Percentiles rank a stretch among this genome's conserved stretches.
Evolutionary conservation across 2,888 invertebrate genomes (phyloP).

Genomic region (Hyposoter dolosus): DNA sequence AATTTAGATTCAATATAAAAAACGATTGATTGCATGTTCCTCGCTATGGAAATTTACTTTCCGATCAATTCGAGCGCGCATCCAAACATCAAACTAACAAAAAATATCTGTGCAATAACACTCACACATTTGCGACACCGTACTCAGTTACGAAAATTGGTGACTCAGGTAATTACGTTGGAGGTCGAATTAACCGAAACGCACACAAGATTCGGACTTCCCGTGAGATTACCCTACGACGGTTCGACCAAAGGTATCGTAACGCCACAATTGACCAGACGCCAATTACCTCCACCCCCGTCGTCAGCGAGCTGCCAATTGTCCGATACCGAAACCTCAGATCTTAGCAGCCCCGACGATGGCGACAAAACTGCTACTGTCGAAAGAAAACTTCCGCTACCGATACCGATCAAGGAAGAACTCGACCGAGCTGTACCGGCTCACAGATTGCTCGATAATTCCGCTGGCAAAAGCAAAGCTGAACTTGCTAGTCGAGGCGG

Average conservation of each 20-base stretch:
- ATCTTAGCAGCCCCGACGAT: constrained; percentile 92
- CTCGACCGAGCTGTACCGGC: constrained; percentile 95
- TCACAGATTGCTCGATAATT: constrained; percentile 94
- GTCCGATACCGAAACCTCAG: constrained; percentile 94
- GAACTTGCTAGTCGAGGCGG: constrained; percentile 94
- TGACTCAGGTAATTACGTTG: constrained; percentile 80
- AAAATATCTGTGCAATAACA: constrained; percentile 4
- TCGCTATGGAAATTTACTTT: background rate
- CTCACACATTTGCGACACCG: constrained; percentile 47
- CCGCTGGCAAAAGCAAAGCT: constrained; percentile 93
- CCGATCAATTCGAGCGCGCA: background rate
- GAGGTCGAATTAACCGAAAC: constrained; percentile 88
- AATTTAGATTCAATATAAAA: background rate
- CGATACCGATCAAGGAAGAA: constrained; percentile 87
- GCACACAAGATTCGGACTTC: constrained; percentile 94
- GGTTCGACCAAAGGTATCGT: constrained; percentile 90
- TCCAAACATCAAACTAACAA: background rate
- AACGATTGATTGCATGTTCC: background rate
- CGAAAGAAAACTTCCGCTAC: constrained; percentile 88
- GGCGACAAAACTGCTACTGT: constrained; percentile 91
- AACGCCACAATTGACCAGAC: constrained; percentile 91
- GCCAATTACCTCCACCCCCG: constrained; percentile 90
- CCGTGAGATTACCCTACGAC: constrained; percentile 93
- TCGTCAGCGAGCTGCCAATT: constrained; percentile 83
- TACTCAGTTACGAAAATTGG: constrained; percentile 65